These are phyloP conservation scores for Pygmarrhopalites habei DNA, from an alignment of 1,140 invertebrate genomes.

Conservation along the genomic window DNA sequence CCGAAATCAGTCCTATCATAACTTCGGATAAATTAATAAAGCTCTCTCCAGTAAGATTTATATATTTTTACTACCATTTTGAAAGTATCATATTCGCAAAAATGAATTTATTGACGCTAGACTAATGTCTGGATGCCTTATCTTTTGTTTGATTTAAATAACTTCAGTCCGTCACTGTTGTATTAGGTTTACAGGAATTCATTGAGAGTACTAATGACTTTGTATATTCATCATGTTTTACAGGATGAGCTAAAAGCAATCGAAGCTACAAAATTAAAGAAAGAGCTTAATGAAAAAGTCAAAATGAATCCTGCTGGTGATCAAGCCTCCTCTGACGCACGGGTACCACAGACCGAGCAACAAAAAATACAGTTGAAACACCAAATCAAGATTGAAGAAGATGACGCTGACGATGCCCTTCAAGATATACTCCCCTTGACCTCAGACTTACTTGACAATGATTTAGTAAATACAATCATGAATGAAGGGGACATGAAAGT, in stretches of 20 bases:
- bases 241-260: constrained; percentile 60
- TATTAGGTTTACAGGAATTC: too few species aligned
- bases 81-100: too few species aligned
- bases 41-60: constrained; percentile 48
- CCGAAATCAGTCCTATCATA: constrained; percentile 44
- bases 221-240: too few species aligned
- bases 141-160: too few species aligned
- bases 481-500: constrained; percentile 52
- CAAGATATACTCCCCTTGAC: constrained; percentile 61
- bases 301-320: neutral
- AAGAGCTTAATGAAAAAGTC: constrained; percentile 43
- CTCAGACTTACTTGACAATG: constrained; percentile 60
- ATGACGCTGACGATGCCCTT: constrained; percentile 58
- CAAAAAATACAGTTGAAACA: neutral
- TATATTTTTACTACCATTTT: too few species aligned
- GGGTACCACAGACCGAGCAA: neutral
- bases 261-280: constrained; percentile 54
- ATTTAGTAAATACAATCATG: constrained; percentile 68
- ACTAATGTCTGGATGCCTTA: too few species aligned
- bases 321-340: neutral
- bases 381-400: constrained; percentile 46
- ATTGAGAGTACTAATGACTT: too few species aligned
- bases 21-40: constrained; percentile 53
- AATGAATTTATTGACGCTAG: too few species aligned
- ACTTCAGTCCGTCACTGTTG: too few species aligned